A percentile compares a stretch with the other conserved stretches of the same genome.
Evolutionary conservation across 2,797 vertebrate species (phyloP).

Genomic region (Lateolabrax maculatus): DNA sequence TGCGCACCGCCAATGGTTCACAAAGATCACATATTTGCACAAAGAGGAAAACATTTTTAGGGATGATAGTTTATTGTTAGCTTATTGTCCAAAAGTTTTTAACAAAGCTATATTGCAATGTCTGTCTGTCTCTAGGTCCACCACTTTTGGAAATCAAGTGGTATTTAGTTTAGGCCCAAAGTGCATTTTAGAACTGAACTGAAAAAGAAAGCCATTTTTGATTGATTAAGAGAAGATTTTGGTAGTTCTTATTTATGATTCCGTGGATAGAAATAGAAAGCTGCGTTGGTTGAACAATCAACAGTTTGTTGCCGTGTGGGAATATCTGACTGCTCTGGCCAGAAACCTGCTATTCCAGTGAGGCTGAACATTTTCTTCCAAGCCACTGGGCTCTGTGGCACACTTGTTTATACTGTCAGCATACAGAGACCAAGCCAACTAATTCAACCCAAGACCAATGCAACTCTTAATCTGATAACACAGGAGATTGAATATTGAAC

Average conservation of each 20-base stretch:
- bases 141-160: neutral
- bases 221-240: constrained; percentile 9
- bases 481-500: constrained; percentile 61
- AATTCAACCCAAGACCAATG: constrained; percentile 29
- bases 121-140: too few species aligned
- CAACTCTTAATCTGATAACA: constrained; percentile 49
- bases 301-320: constrained; percentile 1
- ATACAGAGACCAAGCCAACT: constrained; percentile 13
- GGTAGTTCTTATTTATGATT: neutral
- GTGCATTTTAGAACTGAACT: constrained; percentile 14
- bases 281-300: neutral
- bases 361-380: constrained; percentile 19
- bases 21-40: too few species aligned
- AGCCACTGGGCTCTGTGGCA: constrained; percentile 16
- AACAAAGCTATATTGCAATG: too few species aligned
- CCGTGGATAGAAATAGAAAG: constrained; percentile 10
- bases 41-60: too few species aligned
- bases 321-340: constrained; percentile 4
- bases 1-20: too few species aligned
- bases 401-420: neutral
- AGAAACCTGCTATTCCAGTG: constrained; percentile 33
- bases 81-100: too few species aligned
- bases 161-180: constrained; percentile 19
- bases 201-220: constrained; percentile 7
- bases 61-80: too few species aligned